Conservation (phyloP, 1,140 invertebrate genomes). For the Euschistus heros region DNA sequence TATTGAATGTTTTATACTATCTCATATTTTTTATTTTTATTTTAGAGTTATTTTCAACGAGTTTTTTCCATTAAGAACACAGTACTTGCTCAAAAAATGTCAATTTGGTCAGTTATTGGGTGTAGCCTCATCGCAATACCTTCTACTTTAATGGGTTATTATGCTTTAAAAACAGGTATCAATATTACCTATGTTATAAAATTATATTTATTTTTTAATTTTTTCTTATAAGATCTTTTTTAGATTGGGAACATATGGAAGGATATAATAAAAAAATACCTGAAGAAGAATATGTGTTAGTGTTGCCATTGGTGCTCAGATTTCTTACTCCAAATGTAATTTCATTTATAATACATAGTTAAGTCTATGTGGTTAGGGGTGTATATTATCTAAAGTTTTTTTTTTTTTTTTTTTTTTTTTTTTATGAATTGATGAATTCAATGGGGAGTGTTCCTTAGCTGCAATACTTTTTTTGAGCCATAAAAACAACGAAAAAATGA, state of each 20-base stretch:
- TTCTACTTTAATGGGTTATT: constrained; percentile 59
- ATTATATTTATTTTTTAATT: neutral
- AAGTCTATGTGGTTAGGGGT: no score
- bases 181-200: neutral
- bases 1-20: constrained; percentile 19
- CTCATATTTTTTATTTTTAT: constrained; percentile 24
- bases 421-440: no score
- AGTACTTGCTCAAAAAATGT: constrained; percentile 55
- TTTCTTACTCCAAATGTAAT: constrained; percentile 54
- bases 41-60: constrained; percentile 71
- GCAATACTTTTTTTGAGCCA: no score
- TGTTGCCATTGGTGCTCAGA: constrained; percentile 63
- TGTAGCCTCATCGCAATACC: constrained; percentile 65
- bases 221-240: constrained; percentile 6
- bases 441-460: no score
- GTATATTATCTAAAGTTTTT: no score
- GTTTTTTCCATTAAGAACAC: constrained; percentile 65
- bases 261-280: constrained; percentile 37
- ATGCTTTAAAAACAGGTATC: constrained; percentile 41
- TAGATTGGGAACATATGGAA: constrained; percentile 50
- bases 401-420: no score
- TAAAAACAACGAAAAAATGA: no score
- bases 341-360: constrained; percentile 2
- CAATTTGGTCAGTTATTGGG: constrained; percentile 59
- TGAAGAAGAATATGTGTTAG: constrained; percentile 46